These are phyloP conservation scores for Hozukius guyotensis DNA, from an alignment of 2,797 vertebrate genomes.

Conservation along the genomic window DNA sequence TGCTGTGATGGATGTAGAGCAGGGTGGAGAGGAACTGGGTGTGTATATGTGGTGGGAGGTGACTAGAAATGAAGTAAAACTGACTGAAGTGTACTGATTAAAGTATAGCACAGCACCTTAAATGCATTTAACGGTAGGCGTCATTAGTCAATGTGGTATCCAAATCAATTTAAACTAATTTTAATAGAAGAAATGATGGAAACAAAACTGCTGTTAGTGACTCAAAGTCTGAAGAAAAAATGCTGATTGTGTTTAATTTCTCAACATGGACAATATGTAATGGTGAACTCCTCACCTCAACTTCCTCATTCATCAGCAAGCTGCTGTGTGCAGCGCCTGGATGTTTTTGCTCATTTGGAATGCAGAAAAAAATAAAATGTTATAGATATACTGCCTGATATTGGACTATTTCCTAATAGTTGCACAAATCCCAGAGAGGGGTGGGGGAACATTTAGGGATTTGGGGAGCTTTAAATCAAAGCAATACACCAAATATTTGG, in stretches of 20 bases:
- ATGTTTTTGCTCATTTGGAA: background rate
- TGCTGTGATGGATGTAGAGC: constrained; percentile 25
- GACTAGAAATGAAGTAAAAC: background rate
- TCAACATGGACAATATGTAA: background rate
- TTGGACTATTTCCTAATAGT: background rate
- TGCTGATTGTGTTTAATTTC: background rate
- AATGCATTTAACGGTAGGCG: background rate
- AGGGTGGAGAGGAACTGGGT: constrained; percentile 13
- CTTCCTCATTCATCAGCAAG: background rate
- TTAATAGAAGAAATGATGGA: background rate
- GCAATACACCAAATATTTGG: background rate
- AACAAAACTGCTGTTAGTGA: background rate
- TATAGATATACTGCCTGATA: background rate
- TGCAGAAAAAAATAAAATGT: background rate
- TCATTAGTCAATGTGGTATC: background rate
- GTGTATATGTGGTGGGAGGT: background rate
- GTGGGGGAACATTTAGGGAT: background rate
- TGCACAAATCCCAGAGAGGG: background rate
- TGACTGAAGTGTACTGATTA: background rate
- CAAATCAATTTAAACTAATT: background rate
- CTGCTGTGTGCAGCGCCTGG: background rate
- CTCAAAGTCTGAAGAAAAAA: background rate
- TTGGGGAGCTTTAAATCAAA: background rate
- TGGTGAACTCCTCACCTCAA: background rate
- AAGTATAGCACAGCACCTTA: background rate